These are phyloP conservation scores for Jacana jacana DNA, from an alignment of 2,113 vertebrate genomes.

Conservation along the genomic window DNA sequence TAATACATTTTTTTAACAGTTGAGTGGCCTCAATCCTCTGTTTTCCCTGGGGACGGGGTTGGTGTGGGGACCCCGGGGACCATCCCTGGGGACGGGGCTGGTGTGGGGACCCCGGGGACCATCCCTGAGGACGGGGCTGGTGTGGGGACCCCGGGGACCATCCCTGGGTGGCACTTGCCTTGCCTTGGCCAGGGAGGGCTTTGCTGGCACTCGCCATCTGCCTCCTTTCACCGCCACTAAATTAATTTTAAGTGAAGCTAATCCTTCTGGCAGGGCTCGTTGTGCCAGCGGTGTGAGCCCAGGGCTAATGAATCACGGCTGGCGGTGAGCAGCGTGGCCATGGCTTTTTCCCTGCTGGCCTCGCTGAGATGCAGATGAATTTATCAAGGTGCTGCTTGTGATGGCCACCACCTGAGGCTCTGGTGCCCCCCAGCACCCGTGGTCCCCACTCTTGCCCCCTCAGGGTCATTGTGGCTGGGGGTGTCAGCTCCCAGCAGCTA, in stretches of 20 bases:
- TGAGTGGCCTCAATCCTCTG: not conserved
- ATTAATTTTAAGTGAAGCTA: not conserved
- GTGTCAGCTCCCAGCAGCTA: not conserved
- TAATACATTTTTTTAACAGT: slow-evolving; percentile 84
- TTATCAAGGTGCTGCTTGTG: not conserved
- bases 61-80: fast-evolving
- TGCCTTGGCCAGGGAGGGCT: not conserved
- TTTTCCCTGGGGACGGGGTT: not conserved
- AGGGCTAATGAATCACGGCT: not conserved
- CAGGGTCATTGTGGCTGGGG: fast-evolving
- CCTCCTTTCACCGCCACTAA: not conserved
- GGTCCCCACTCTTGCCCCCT: not conserved
- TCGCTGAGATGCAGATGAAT: not conserved
- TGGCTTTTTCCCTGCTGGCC: not conserved
- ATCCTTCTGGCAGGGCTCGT: not conserved
- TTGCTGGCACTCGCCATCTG: fast-evolving
- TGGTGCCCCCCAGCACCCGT: not conserved
- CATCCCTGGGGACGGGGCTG: no score
- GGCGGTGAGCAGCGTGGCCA: not conserved
- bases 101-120: no score
- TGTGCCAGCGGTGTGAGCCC: not conserved
- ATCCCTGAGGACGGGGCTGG: no score
- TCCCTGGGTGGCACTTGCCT: not conserved
- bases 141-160: no score
- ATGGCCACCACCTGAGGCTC: not conserved